Conservation (phyloP, 2,797 vertebrate genomes). For the Acipenser transmontanus region DNA sequence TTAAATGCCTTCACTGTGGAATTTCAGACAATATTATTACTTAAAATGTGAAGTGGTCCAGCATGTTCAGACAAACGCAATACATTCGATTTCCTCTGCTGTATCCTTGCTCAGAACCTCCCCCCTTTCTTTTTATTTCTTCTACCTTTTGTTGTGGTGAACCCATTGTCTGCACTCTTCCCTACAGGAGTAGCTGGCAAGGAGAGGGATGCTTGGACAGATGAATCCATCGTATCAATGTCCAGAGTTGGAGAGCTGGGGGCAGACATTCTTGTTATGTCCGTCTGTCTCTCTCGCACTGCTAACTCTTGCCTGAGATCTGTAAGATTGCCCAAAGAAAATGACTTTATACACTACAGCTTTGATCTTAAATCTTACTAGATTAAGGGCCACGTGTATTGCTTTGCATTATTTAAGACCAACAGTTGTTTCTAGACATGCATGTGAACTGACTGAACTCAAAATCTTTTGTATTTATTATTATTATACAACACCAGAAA, state of each 20-base stretch:
- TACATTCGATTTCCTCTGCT: too few species aligned
- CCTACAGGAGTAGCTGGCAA: constrained; percentile 89
- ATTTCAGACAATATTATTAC: too few species aligned
- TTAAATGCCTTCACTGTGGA: too few species aligned
- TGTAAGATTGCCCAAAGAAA: constrained; percentile 32
- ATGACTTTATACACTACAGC: neutral
- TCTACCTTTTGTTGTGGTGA: constrained; percentile 80
- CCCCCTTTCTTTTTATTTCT: neutral
- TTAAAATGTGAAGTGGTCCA: too few species aligned
- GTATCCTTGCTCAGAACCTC: neutral
- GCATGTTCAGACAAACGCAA: too few species aligned
- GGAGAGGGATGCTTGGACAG: constrained; percentile 88
- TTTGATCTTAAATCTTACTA: too few species aligned
- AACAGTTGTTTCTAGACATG: too few species aligned
- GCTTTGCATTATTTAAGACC: too few species aligned
- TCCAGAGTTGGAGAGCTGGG: constrained; percentile 91
- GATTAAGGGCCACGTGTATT: too few species aligned
- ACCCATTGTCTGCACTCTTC: constrained; percentile 76
- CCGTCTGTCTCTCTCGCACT: constrained; percentile 84
- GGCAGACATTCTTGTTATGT: constrained; percentile 81
- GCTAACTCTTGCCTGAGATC: constrained; percentile 92
- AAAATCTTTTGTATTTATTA: too few species aligned
- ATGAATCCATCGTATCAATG: constrained; percentile 85
- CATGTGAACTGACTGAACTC: too few species aligned
- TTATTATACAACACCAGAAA: too few species aligned